These are phyloP conservation scores for Hydroisotoma schaefferi DNA, from an alignment of 2,888 invertebrate species.

Conservation along the genomic window DNA sequence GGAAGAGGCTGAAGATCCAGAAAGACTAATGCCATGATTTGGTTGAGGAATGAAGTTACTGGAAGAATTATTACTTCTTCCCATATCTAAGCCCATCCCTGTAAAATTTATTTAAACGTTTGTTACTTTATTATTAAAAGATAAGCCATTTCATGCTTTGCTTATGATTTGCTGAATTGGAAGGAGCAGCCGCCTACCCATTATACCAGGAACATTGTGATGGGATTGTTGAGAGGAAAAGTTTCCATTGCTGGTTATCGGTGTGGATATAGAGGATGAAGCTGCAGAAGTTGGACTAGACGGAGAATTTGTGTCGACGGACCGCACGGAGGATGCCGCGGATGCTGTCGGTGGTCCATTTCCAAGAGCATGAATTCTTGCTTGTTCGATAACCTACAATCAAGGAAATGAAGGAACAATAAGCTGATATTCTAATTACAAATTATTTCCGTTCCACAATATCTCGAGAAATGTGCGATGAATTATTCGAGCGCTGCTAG, in stretches of 20 bases:
- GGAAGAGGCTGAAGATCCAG: too few relatives aligned
- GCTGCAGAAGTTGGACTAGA: constrained; percentile 56
- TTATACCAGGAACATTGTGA: too few relatives aligned
- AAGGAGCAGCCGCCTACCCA: too few relatives aligned
- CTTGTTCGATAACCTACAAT: constrained; percentile 72
- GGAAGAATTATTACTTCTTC: not conserved
- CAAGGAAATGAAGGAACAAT: constrained; percentile 16
- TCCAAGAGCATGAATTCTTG: constrained; percentile 64
- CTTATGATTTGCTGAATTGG: not conserved
- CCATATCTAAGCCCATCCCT: not conserved
- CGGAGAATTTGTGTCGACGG: not conserved
- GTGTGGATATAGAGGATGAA: constrained; percentile 41
- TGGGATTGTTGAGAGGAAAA: not conserved
- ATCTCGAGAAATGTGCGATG: too few relatives aligned
- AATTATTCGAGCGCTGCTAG: too few relatives aligned
- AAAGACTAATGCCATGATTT: not conserved
- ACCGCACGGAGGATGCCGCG: not conserved
- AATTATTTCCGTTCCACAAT: too few relatives aligned
- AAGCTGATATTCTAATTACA: too few relatives aligned
- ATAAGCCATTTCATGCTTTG: not conserved
- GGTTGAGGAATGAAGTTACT: not conserved
- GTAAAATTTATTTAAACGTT: not conserved
- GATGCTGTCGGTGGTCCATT: constrained; percentile 53
- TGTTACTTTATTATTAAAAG: not conserved
- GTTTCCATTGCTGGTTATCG: not conserved